A percentile compares a stretch with the other conserved stretches of the same genome.
Conservation (phyloP, 2,888 invertebrate species). For the Acleris sparsana region DNA sequence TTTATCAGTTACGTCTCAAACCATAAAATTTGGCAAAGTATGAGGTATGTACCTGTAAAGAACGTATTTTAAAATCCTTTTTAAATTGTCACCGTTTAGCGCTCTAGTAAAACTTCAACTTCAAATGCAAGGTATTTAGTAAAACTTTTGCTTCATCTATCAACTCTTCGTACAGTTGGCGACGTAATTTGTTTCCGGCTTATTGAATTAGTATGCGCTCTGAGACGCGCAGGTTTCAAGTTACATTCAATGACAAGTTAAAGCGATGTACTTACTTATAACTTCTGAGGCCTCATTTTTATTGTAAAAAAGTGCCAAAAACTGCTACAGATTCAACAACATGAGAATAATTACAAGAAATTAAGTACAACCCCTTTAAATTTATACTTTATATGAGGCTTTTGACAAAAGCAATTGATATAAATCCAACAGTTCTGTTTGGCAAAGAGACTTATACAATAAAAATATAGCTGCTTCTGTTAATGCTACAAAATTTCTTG, state of each 20-base stretch:
- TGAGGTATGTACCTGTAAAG: too few species aligned
- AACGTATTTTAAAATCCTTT: neutral
- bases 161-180: constrained; percentile 49
- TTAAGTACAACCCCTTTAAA: too few species aligned
- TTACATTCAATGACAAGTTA: constrained; percentile 30
- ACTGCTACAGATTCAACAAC: too few species aligned
- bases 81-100: neutral
- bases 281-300: neutral
- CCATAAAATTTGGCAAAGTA: too few species aligned
- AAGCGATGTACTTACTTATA: neutral
- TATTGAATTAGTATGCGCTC: constrained; percentile 74
- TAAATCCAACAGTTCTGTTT: too few species aligned
- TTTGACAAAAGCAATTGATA: too few species aligned
- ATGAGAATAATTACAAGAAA: too few species aligned
- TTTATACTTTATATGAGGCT: too few species aligned
- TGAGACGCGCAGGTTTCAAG: constrained; percentile 30
- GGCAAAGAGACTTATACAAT: too few species aligned
- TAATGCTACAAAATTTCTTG: too few species aligned
- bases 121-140: constrained; percentile 17
- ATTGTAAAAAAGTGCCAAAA: neutral
- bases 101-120: constrained; percentile 4
- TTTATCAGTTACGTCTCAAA: too few species aligned
- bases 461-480: too few species aligned
- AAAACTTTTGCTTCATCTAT: constrained; percentile 38
- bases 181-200: constrained; percentile 69